Evolutionary conservation across 2,888 invertebrate genomes (phyloP).

Genomic region (Drosophila tanythrix): DNA sequence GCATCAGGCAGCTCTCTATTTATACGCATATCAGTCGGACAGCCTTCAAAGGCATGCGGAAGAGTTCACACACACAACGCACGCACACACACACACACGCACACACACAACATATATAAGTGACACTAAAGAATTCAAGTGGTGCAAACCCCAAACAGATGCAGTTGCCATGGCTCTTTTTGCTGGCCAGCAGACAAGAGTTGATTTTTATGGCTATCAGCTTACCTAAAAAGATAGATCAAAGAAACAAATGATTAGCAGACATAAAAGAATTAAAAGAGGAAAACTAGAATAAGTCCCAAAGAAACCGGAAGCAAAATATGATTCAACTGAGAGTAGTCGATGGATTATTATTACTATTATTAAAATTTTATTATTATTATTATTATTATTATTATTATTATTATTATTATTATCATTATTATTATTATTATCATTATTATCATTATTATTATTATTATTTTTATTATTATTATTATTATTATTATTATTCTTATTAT

Average conservation of each 20-base stretch:
- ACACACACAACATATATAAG: constrained; percentile 3
- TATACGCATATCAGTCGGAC: constrained; percentile 16
- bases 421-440: too few relatives aligned
- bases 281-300: neutral
- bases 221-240: constrained; percentile 43
- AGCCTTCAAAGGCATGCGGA: constrained; percentile 46
- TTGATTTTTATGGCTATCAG: constrained; percentile 2
- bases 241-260: neutral
- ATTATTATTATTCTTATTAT: too few relatives aligned
- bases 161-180: constrained; percentile 4
- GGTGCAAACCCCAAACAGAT: constrained; percentile 19
- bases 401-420: too few relatives aligned
- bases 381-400: too few relatives aligned
- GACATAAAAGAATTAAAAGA: neutral
- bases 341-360: neutral
- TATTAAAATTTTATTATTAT: too few relatives aligned
- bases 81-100: neutral
- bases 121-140: constrained; percentile 16
- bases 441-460: too few relatives aligned
- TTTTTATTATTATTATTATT: too few relatives aligned
- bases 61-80: constrained; percentile 40
- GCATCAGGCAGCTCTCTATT: constrained; percentile 8
- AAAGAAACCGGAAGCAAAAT: neutral
- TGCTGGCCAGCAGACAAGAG: neutral
- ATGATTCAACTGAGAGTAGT: neutral